Evolutionary conservation across 2,113 vertebrate species (phyloP).

Genomic region (Tamias sibiricus): DNA sequence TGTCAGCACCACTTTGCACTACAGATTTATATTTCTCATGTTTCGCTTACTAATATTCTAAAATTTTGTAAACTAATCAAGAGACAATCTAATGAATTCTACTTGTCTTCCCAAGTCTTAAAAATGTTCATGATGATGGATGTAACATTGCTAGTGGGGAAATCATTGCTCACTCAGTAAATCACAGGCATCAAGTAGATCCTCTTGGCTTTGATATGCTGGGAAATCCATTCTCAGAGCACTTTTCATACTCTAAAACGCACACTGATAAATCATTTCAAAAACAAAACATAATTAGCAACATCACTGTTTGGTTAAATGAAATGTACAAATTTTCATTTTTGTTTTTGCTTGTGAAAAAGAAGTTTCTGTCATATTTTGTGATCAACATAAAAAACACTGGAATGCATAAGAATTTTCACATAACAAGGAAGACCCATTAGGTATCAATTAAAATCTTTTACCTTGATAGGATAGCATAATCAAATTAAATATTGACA

Average conservation of each 20-base stretch:
- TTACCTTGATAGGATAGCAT: neutral
- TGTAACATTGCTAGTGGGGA: neutral
- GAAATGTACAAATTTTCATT: conserved; percentile 55
- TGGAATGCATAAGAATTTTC: neutral
- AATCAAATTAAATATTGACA: conserved; percentile 2
- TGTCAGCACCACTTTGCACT: neutral
- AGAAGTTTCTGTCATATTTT: conserved; percentile 9
- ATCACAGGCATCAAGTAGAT: conserved; percentile 29
- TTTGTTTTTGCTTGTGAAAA: conserved; percentile 16
- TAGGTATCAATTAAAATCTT: conserved; percentile 55
- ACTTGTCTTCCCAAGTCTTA: neutral
- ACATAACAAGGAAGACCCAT: conserved; percentile 28
- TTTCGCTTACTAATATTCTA: neutral
- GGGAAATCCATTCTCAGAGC: conserved; percentile 32
- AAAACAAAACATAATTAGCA: conserved; percentile 1
- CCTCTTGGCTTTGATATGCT: neutral
- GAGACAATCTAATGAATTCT: neutral
- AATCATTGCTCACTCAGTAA: neutral
- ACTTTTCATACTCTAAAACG: conserved; percentile 32
- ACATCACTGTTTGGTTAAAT: conserved; percentile 16
- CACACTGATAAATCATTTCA: conserved; percentile 66
- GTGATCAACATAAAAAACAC: neutral
- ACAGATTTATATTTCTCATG: neutral
- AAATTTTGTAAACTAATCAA: conserved; percentile 7
- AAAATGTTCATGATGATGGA: conserved; percentile 55